These are phyloP conservation scores for Acyrthosiphon pisum DNA, from an alignment of 1,140 invertebrate genomes.

Conservation along the genomic window DNA sequence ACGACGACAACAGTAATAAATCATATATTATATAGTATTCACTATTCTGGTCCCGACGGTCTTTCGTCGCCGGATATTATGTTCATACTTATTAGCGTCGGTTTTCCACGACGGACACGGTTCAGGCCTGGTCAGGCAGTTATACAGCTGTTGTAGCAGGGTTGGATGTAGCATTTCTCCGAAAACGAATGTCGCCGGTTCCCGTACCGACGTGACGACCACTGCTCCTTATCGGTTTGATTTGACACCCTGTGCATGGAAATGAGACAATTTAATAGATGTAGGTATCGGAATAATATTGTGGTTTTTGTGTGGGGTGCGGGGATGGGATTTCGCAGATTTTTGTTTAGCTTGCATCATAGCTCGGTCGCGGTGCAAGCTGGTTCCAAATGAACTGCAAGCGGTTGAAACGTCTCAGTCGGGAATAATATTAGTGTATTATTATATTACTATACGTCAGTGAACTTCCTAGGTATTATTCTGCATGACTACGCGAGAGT, in stretches of 20 bases:
- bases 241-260: background rate
- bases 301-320: background rate
- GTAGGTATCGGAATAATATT: background rate
- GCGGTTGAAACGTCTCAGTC: background rate
- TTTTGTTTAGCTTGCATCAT: background rate
- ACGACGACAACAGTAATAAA: background rate
- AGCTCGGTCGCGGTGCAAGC: background rate
- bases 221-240: background rate
- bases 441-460: background rate
- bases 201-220: background rate
- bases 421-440: background rate
- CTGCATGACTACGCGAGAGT: background rate
- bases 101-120: background rate
- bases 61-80: background rate
- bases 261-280: background rate
- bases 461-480: background rate
- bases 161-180: background rate
- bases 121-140: background rate
- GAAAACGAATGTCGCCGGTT: background rate
- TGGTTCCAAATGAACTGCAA: too few species aligned
- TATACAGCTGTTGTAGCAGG: background rate
- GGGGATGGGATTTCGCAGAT: background rate
- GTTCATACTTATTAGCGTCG: background rate
- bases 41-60: background rate
- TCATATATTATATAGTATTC: background rate